A percentile compares a stretch with the other conserved stretches of the same genome.
phyloP scores from a whole-genome alignment of 2,797 vertebrate species.

The Sebastes variabilis region DNA sequence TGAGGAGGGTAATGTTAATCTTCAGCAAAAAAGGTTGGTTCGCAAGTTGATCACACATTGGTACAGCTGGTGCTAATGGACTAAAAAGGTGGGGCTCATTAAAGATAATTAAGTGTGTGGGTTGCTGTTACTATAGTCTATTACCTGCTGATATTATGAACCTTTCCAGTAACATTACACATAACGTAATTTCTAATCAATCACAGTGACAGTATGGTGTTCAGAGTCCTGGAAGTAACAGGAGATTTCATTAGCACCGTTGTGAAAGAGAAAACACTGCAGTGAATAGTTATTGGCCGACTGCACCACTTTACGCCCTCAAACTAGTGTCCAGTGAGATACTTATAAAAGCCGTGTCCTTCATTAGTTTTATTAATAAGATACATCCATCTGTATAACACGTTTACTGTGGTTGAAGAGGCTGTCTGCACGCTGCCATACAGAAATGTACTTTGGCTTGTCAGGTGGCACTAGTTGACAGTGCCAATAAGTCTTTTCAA shows the following conservation, averaged over 20 bases:
- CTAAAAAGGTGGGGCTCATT: constrained; percentile 40
- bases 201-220: neutral
- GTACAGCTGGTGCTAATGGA: constrained; percentile 43
- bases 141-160: constrained; percentile 18
- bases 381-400: neutral
- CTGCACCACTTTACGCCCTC: neutral
- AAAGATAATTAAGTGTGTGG: constrained; percentile 35
- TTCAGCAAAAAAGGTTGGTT: constrained; percentile 11
- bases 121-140: constrained; percentile 19
- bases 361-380: constrained; percentile 7
- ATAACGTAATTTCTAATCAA: constrained; percentile 26
- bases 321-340: neutral
- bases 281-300: neutral
- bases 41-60: constrained; percentile 1
- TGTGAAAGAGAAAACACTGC: constrained; percentile 8
- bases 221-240: constrained; percentile 4
- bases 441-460: neutral
- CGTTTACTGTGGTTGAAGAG: neutral
- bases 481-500: constrained; percentile 11
- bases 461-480: constrained; percentile 5
- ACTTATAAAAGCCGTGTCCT: neutral
- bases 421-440: neutral
- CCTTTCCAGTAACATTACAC: constrained; percentile 17
- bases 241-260: constrained; percentile 22
- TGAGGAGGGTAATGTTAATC: constrained; percentile 30